Conservation (phyloP, 2,888 invertebrate species). For the Chelonus formosanus region DNA sequence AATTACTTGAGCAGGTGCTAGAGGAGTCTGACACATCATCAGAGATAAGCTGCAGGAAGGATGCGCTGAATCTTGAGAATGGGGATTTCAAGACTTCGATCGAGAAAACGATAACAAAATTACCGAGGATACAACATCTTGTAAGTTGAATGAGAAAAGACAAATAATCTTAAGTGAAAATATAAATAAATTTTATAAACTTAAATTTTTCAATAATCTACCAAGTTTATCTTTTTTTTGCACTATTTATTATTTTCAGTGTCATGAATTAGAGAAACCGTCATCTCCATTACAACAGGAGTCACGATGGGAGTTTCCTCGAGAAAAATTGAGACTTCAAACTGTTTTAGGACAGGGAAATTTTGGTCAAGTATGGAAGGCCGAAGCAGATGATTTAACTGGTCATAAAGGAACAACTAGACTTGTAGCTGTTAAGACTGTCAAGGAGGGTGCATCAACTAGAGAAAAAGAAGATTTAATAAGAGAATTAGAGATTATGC, state of each 20-base stretch:
- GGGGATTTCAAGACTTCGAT: conserved; percentile 62
- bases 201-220: too few relatives aligned
- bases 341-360: conserved; percentile 85
- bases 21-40: conserved; percentile 68
- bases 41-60: conserved; percentile 66
- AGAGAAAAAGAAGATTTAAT: conserved; percentile 81
- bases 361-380: conserved; percentile 87
- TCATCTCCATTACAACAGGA: conserved; percentile 69
- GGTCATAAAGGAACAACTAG: conserved; percentile 80
- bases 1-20: conserved; percentile 61
- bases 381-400: conserved; percentile 82
- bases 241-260: conserved; percentile 47
- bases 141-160: conserved; percentile 47
- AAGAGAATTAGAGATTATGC: conserved; percentile 81
- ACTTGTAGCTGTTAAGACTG: conserved; percentile 85
- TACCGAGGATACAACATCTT: conserved; percentile 64
- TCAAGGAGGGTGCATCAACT: conserved; percentile 80
- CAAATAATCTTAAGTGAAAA: conserved; percentile 25
- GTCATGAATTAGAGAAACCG: conserved; percentile 68
- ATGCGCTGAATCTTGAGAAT: conserved; percentile 61
- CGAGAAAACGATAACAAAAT: conserved; percentile 62
- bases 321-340: conserved; percentile 79
- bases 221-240: too few relatives aligned
- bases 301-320: conserved; percentile 79
- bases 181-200: background rate